Base-by-base conservation (phyloP, 2,113 vertebrate species). In the Grammomys surdaster region DNA sequence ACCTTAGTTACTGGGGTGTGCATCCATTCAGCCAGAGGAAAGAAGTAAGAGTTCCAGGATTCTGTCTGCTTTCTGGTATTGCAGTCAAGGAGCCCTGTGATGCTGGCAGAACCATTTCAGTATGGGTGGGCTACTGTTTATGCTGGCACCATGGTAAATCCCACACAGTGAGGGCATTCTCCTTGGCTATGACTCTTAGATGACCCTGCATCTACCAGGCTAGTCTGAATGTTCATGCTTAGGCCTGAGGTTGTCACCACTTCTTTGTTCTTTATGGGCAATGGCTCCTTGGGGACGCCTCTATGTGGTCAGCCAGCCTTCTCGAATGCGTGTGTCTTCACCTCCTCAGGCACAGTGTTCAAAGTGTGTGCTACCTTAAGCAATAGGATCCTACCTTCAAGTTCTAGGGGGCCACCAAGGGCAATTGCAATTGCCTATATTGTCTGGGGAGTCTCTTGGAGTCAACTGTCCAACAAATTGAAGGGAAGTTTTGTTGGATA, bases 181-280 rank as follows among this genome's bases (percentile, higher is more conserved):
- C 89, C 97, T 96, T 96, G 89, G 73, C 9, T 87, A 24, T 92
- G 97, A 70, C 69, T 40, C 67, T 96, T 67, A 87, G 93, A 97
- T 95, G 96, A 96, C 96, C 97, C 76, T 91, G 88, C 54, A 82
- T 73, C 54, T 72, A 75, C 77, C 70, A 94, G 69, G 86, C 43
- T 91, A 89, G 54, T 93, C 97, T 94, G 95, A 97, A 81, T 96
- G 91, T 54, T 96, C 96, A 76, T 92, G 92, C 97, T 97, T 93
- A 97, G 81, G 81, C 87, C 90, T 78, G 16, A 16, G 77, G 96
- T 48, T 93, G 97, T 97, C 94, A 86, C 95, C 97, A 89, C 89
- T 94, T 98, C 93, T 60, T 95, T 97, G 94, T 97, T 97, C 97
- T 80, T 77, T 95, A 70, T 93, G 97, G 95, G 97, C 97, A 98